Base-by-base conservation (phyloP, 2,888 invertebrate species). In the Chrysotoxum bicinctum region DNA sequence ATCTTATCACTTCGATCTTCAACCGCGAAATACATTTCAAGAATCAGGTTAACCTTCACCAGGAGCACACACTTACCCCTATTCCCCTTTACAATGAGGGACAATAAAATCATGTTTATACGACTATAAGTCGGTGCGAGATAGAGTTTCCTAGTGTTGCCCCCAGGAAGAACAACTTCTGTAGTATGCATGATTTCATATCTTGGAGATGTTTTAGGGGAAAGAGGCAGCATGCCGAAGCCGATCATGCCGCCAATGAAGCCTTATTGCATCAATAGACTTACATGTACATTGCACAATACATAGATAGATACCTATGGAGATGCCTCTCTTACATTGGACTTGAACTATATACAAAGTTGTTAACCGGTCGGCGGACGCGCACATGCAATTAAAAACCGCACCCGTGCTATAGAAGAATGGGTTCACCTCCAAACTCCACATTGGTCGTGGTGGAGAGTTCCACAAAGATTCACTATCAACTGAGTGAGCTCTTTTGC, bases 21-120 rank as follows among this genome's bases (percentile, higher is more conserved):
- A 74, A 75, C 74, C 56, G 69, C 79, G 69, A 80, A 84, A 84
- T 75, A 80, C 76, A 85, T 76, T 81, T 85, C 68, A 60, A 85
- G 81, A 85, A 85, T 85, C 85, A 85, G 85, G 85, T 85, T 85
- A 85, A 85, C 81, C 85, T 85, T 85, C 85, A 85, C 76, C 69
- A 85, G 81, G 48, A 74, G 68, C 60, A 19, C 48, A 26, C 43
- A 21, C 12, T 50, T 37, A 5, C 60, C 40, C 40, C 23, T 26
- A 26, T 23, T 26, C 40, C 52, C 60, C 16, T 6, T 19, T 8
- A 30, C 26, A 32, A n/a, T 16, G 10, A 48, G 70, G 64, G 66
- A 81, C 72, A 72, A 23, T 48, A 35, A 75, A 76, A 85, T 68
- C 81, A 85, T 68, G 81, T 81, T 81, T 68, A 76, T 76, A 60